Base-by-base conservation (phyloP, 2,113 vertebrate genomes). In the Ceyx melanurus region DNA sequence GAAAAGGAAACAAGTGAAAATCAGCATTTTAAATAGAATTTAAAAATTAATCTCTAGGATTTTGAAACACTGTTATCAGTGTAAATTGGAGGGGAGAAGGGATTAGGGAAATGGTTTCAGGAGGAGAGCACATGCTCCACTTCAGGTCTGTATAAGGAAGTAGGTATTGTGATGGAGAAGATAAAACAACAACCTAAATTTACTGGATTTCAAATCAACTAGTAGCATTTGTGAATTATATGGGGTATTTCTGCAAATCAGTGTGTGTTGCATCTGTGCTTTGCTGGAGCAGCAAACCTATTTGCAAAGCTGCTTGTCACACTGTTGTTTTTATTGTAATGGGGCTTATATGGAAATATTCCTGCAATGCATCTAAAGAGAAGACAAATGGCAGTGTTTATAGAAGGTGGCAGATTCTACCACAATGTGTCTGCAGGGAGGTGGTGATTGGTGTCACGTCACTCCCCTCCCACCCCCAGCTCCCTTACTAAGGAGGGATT, bases 301-400 rank as follows among this genome's bases (percentile, higher is more conserved):
- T 96, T 96, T 95, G 87, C 89, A 74, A 82, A 92, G 91, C 90
- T 94, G 92, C 94, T 95, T 95, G 93, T 93, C 77, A 96, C 82
- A 42, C 72, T 91, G 88, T 90, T 57, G 19, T 81, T 96, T 95
- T 95, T 92, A 89, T 94, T 93, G 85, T 93, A 82, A 90, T 88
- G 83, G 85, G 74, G 43, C 88, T 95, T 82, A 90, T 87, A 86
- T 94, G 88, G 94, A 95, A 96, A 93, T 89, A 94, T 70, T 94
- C 73, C 86, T 87, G 82, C 90, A 90, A n/a, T 80, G 72, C 86
- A 79, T 90, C 86, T 91, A 14, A 83, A 70, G 93, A 61, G 85
- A 92, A 96, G 92, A 94, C 66, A 58, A 92, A 92, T 92, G 92
- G 87, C 82, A 91, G 90, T 26, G 2, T 82, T 95, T 95, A 92